Conservation (phyloP, 2,888 invertebrate genomes). For the Plebejus melissa region DNA sequence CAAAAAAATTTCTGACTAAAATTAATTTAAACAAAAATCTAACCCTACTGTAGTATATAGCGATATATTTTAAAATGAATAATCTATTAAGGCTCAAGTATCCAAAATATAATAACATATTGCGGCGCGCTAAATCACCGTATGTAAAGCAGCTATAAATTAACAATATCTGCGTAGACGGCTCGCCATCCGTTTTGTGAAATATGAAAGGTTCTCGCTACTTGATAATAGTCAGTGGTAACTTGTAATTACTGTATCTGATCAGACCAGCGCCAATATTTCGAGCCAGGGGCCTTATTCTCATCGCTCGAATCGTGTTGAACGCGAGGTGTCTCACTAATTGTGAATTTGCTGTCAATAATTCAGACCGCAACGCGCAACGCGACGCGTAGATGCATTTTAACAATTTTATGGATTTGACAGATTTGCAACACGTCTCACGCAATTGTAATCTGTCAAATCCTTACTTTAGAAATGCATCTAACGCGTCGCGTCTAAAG, state of each 20-base stretch:
- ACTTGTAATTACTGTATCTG: conserved; percentile 69
- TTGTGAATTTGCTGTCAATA: too few relatives aligned
- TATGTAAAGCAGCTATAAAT: conserved; percentile 57
- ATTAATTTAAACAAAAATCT: too few relatives aligned
- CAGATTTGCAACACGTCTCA: too few relatives aligned
- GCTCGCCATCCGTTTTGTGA: conserved; percentile 69
- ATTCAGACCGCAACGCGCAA: too few relatives aligned
- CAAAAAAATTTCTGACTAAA: too few relatives aligned
- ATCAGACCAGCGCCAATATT: conserved; percentile 46
- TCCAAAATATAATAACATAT: conserved; percentile 30
- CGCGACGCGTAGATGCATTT: too few relatives aligned
- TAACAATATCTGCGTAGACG: conserved; percentile 51
- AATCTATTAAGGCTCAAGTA: conserved; percentile 36
- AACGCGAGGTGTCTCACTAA: not conserved
- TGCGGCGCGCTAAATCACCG: conserved; percentile 25
- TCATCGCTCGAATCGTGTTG: not conserved
- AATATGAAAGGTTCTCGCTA: conserved; percentile 73
- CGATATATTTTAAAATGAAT: conserved; percentile 31
- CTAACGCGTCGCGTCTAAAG: too few relatives aligned
- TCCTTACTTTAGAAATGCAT: too few relatives aligned
- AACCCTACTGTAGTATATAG: too few relatives aligned
- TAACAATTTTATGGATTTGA: too few relatives aligned
- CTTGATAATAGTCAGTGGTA: conserved; percentile 75
- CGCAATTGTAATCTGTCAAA: too few relatives aligned
- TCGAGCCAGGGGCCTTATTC: not conserved